Conservation (phyloP, 2,113 vertebrate genomes). For the Tympanuchus pallidicinctus region DNA sequence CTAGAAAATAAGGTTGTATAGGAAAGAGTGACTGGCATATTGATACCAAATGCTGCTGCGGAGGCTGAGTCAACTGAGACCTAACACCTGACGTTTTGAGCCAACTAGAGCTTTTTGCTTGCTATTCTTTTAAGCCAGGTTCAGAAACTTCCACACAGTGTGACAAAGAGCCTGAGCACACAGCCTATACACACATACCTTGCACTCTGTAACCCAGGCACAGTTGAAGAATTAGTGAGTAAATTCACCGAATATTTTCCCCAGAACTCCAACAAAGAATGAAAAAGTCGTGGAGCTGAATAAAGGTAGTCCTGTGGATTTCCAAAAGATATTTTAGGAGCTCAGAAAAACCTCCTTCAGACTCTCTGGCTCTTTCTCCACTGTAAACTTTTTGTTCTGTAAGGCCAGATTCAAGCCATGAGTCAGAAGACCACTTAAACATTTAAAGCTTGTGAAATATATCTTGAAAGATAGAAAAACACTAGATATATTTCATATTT, state of each 20-base stretch:
- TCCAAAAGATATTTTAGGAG: neutral
- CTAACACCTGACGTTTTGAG: neutral
- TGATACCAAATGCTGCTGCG: neutral
- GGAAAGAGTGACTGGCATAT: neutral
- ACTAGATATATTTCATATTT: neutral
- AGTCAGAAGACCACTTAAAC: neutral
- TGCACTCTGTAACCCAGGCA: neutral
- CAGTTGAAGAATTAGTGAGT: neutral
- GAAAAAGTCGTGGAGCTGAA: neutral
- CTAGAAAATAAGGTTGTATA: neutral
- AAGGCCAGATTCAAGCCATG: neutral
- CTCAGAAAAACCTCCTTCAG: neutral
- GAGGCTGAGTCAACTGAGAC: neutral
- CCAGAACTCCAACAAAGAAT: neutral
- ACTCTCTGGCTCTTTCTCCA: neutral
- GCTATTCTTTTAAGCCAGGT: neutral
- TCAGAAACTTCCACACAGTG: neutral
- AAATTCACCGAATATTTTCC: neutral
- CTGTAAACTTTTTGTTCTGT: neutral
- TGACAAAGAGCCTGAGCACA: neutral
- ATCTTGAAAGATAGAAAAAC: neutral
- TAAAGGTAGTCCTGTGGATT: rapidly evolving
- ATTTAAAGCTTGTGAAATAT: neutral
- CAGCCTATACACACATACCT: neutral
- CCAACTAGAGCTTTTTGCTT: neutral